phyloP scores from a whole-genome alignment of 37 sponge, comb jelly and placozoan species.

The Haliclona indistincta region DNA sequence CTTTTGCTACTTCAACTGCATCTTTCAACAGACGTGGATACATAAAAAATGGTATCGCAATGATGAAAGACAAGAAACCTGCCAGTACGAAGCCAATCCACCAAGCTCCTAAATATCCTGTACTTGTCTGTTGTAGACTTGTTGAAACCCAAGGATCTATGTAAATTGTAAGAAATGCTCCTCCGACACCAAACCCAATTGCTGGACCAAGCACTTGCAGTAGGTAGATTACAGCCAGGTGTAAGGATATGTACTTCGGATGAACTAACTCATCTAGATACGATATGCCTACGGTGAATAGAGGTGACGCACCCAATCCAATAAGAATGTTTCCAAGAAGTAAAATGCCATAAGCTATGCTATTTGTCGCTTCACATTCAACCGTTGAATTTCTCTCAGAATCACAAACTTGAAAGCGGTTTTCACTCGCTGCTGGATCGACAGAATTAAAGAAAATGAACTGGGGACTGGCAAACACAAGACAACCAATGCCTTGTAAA shows the following conservation, averaged over 20 bases:
- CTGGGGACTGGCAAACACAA: no score
- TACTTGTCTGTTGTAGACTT: conserved; percentile 40
- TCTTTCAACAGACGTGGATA: conserved; percentile 21
- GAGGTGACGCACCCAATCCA: conserved; percentile 80
- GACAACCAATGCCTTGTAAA: conserved; percentile 25
- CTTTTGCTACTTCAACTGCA: conserved; percentile 1
- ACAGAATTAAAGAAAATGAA: no score
- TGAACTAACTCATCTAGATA: conserved; percentile 82
- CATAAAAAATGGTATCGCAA: conserved; percentile 24
- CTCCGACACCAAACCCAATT: conserved; percentile 81
- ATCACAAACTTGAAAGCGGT: no score
- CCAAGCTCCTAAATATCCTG: conserved; percentile 90
- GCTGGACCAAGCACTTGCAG: conserved; percentile 78
- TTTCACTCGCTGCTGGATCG: no score
- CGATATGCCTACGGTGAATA: conserved; percentile 84
- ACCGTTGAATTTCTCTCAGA: no score
- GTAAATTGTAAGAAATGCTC: conserved; percentile 70
- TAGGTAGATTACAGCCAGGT: conserved; percentile 69
- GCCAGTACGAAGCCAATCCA: conserved; percentile 82
- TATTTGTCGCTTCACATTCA: conserved; percentile 29
- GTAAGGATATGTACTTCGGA: conserved; percentile 62
- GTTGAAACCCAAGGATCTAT: conserved; percentile 64
- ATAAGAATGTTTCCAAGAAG: conserved; percentile 75
- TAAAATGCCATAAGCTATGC: conserved; percentile 66
- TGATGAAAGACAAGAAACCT: conserved; percentile 5